phyloP scores from a whole-genome alignment of 2,888 invertebrate species.

The Drosophila parthenogenetica region DNA sequence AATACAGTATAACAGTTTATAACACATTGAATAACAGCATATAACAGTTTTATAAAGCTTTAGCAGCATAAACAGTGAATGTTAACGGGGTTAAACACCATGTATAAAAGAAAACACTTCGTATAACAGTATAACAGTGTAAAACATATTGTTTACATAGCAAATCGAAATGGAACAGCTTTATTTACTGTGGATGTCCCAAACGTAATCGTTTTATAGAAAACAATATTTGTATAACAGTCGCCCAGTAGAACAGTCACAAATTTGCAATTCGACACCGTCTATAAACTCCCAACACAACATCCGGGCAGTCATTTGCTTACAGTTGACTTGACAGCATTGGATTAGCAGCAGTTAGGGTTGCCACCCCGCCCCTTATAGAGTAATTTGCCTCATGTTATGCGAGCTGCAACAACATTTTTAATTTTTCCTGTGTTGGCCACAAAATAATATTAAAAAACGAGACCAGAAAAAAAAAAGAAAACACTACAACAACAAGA shows the following conservation, averaged over 20 bases:
- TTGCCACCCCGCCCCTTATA: constrained; percentile 4
- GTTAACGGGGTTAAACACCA: too few relatives aligned
- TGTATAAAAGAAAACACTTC: too few relatives aligned
- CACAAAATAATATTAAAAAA: constrained; percentile 38
- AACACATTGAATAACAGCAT: constrained; percentile 8
- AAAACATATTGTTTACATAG: background rate
- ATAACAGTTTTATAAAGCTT: too few relatives aligned
- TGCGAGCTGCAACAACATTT: constrained; percentile 44
- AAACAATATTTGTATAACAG: constrained; percentile 6
- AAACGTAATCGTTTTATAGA: too few relatives aligned
- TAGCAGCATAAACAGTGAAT: too few relatives aligned
- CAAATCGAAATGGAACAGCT: too few relatives aligned
- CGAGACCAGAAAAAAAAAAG: background rate
- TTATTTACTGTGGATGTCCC: too few relatives aligned
- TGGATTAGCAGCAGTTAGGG: constrained; percentile 24
- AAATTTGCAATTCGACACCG: background rate
- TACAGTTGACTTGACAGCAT: constrained; percentile 17
- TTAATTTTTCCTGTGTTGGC: constrained; percentile 59
- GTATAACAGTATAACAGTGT: constrained; percentile 22
- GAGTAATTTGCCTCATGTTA: constrained; percentile 26
- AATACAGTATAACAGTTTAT: constrained; percentile 16
- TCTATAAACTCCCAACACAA: constrained; percentile 3
- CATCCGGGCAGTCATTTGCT: constrained; percentile 4
- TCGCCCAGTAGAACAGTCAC: background rate
- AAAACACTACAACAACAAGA: constrained; percentile 18